Evolutionary conservation across 1,140 invertebrate species (phyloP).

Genomic region (Polyergus mexicanus): DNA sequence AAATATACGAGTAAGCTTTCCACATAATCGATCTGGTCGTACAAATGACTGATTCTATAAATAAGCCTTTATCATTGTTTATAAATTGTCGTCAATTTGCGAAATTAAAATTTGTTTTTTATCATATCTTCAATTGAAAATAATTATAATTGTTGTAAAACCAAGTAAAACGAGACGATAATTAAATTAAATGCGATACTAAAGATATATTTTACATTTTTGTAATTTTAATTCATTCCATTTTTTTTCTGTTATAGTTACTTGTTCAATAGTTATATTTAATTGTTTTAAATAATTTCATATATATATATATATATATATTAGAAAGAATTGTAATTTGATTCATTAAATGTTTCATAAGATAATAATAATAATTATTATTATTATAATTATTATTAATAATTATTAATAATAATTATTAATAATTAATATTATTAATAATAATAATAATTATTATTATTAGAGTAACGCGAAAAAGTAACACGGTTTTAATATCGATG

Average conservation of each 20-base stretch:
- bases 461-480: not conserved
- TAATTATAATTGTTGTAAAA: not conserved
- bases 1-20: not conserved
- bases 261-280: not conserved
- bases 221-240: not conserved
- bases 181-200: not conserved
- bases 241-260: not conserved
- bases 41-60: not conserved
- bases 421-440: too few species aligned
- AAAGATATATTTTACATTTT: not conserved
- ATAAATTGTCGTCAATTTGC: not conserved
- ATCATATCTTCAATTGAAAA: not conserved
- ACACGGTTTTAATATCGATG: not conserved
- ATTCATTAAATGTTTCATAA: not conserved
- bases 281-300: not conserved
- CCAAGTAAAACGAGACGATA: not conserved
- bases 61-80: slow-evolving; percentile 8
- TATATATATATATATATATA: not conserved
- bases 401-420: too few species aligned
- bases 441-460: too few species aligned
- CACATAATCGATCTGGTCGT: not conserved
- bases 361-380: too few species aligned
- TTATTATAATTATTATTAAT: too few species aligned
- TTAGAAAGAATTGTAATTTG: not conserved
- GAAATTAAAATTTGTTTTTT: not conserved